Evolutionary conservation across 2,113 vertebrate genomes (phyloP).

Genomic region (Ceratotherium simum): DNA sequence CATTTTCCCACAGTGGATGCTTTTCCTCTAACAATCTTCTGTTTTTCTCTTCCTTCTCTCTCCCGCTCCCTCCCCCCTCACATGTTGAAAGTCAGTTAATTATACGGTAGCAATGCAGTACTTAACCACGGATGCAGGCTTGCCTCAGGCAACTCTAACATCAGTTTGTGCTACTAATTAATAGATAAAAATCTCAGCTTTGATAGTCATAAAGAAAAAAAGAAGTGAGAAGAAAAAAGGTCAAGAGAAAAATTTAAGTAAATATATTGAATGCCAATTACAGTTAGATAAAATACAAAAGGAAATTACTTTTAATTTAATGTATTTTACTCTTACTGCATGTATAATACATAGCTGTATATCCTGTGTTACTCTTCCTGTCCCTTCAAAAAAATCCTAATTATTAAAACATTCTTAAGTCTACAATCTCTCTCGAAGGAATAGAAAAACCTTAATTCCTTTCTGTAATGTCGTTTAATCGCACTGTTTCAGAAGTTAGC

Average conservation of each 20-base stretch:
- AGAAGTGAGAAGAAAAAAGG: background rate
- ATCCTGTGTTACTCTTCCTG: background rate
- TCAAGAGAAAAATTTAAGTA: background rate
- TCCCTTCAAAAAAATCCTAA: background rate
- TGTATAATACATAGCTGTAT: background rate
- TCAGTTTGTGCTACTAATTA: slow-evolving; percentile 51
- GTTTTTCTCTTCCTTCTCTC: background rate
- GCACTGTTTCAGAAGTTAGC: background rate
- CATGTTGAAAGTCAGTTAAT: slow-evolving; percentile 25
- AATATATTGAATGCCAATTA: background rate
- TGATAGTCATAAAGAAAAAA: background rate
- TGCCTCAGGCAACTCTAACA: background rate
- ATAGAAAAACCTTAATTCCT: background rate
- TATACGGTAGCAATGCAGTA: background rate
- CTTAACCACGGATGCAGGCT: background rate
- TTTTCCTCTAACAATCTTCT: background rate
- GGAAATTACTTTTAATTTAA: slow-evolving; percentile 43
- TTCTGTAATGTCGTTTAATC: background rate
- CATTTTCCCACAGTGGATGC: background rate
- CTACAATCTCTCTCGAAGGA: background rate
- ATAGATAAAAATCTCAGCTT: slow-evolving; percentile 61
- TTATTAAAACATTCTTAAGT: background rate
- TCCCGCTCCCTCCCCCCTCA: accelerated
- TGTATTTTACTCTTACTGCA: background rate
- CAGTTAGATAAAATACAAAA: slow-evolving; percentile 1